phyloP scores from a whole-genome alignment of 2,888 invertebrate genomes.

The Latheticus oryzae region DNA sequence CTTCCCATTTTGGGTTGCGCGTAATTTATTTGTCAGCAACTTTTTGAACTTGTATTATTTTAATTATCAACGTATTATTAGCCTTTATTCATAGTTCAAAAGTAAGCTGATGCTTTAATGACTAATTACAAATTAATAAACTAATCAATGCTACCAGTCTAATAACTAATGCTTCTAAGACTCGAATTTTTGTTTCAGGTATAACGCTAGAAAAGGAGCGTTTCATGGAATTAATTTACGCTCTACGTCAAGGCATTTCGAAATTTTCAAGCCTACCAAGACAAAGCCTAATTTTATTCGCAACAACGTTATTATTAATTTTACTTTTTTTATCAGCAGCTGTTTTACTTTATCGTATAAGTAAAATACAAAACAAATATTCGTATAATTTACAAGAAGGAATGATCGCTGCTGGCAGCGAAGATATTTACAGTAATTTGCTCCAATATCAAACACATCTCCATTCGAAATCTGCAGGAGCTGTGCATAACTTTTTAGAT shows the following conservation, averaged over 20 bases:
- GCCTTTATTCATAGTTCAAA: too few relatives aligned
- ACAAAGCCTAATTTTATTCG: conserved; percentile 68
- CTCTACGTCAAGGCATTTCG: conserved; percentile 52
- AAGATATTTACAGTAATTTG: conserved; percentile 75
- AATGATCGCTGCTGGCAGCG: conserved; percentile 65
- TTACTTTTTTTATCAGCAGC: conserved; percentile 71
- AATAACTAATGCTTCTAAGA: too few relatives aligned
- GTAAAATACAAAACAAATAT: conserved; percentile 63
- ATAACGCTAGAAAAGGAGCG: conserved; percentile 13
- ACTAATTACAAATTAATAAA: too few relatives aligned
- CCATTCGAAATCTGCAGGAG: conserved; percentile 78
- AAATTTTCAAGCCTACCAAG: conserved; percentile 63
- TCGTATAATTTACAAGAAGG: conserved; percentile 43
- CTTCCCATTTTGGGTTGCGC: too few relatives aligned
- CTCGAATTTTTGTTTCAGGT: too few relatives aligned
- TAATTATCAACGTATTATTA: too few relatives aligned
- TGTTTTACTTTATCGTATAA: conserved; percentile 70
- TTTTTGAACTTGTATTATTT: too few relatives aligned
- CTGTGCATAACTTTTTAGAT: conserved; percentile 80
- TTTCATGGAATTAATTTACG: conserved; percentile 37
- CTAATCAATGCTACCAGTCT: too few relatives aligned
- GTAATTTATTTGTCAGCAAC: too few relatives aligned
- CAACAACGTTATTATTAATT: conserved; percentile 69
- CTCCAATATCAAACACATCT: conserved; percentile 77
- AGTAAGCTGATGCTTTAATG: too few relatives aligned